Conservation (phyloP, 2,888 invertebrate genomes). For the Chesias legatella region DNA sequence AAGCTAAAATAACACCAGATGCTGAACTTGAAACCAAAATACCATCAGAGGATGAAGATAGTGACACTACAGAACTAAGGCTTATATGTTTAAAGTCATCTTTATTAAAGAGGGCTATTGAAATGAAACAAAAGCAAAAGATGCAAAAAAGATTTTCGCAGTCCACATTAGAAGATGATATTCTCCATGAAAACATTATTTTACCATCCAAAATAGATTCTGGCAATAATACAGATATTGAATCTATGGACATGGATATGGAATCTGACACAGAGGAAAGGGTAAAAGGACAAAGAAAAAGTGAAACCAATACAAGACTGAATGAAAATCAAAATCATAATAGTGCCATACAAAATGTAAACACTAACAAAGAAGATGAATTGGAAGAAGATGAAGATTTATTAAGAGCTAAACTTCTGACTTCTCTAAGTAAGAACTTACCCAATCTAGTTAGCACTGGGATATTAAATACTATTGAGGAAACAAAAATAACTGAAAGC, state of each 20-base stretch:
- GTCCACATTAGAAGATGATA: slow-evolving; percentile 53
- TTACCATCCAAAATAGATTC: slow-evolving; percentile 39
- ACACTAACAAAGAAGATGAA: slow-evolving; percentile 49
- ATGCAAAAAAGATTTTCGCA: slow-evolving; percentile 58
- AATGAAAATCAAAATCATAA: slow-evolving; percentile 14
- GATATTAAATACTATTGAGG: slow-evolving; percentile 37
- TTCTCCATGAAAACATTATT: slow-evolving; percentile 37
- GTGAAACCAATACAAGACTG: slow-evolving; percentile 16
- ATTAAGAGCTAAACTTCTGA: slow-evolving; percentile 79
- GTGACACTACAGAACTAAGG: slow-evolving; percentile 82
- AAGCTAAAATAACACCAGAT: slow-evolving; percentile 28
- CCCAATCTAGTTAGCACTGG: slow-evolving; percentile 57
- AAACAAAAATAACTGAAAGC: slow-evolving; percentile 28
- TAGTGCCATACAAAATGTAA: slow-evolving; percentile 16
- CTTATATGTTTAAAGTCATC: slow-evolving; percentile 85
- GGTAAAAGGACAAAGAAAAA: slow-evolving; percentile 37
- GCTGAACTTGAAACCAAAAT: slow-evolving; percentile 26
- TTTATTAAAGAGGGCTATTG: slow-evolving; percentile 82
- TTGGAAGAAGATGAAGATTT: slow-evolving; percentile 82
- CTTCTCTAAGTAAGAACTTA: slow-evolving; percentile 80
- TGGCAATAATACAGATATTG: slow-evolving; percentile 70
- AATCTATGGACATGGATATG: slow-evolving; percentile 77
- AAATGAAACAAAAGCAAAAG: slow-evolving; percentile 75
- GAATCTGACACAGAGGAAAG: slow-evolving; percentile 70
- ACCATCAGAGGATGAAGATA: slow-evolving; percentile 76